Evolutionary conservation across 1,140 invertebrate genomes (phyloP), one percentile per base, ranked within the genome.

Genomic region (Limonius californicus): DNA sequence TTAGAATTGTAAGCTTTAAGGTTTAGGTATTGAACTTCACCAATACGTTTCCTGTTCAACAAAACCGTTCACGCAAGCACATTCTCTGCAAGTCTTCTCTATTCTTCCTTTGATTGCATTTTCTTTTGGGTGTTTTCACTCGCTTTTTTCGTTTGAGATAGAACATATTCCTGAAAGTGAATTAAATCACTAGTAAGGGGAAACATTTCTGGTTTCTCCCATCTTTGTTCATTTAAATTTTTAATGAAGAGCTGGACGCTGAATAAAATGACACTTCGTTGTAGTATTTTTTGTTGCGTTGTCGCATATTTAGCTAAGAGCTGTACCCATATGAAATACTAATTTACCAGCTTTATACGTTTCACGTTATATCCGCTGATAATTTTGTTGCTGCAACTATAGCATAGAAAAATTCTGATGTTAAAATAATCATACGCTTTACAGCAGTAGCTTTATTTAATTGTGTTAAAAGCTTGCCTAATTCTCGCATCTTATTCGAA

Each of bases 401-500:
- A 57, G 32, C 58, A 45, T 68, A 66, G 60, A 68, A 69, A 20
- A 63, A 42, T 54, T 66, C 54, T 15, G 66, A 63, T 59, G 65
- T 69, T 19, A 69, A n/a, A 7, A 16, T 27, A 56, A 63, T 58
- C 8, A 21, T 9, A n/a, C 4, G 43, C 57, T 11, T 19, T 4
- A 11, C 35, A 62, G 7, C 9, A 42, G 16, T 18, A 18, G 18
- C 50, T n/a, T 30, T 23, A 59, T 66, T 30, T 65, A 53, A 39
- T n/a, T 18, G 11, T 43, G 68, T 60, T 30, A 68, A 30, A 12
- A 70, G 54, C n/a, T 66, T 27, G 6, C 54, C 63, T 30, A 68
- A 32, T 57, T 68, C 66, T 53, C 68, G 47, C 42, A 68, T 63
- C 55, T 66, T 70, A 43, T 70, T 70, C 9, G 66, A 68, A 12